Conservation (phyloP, 2,113 vertebrate species). For the Periophthalmus modestus region DNA sequence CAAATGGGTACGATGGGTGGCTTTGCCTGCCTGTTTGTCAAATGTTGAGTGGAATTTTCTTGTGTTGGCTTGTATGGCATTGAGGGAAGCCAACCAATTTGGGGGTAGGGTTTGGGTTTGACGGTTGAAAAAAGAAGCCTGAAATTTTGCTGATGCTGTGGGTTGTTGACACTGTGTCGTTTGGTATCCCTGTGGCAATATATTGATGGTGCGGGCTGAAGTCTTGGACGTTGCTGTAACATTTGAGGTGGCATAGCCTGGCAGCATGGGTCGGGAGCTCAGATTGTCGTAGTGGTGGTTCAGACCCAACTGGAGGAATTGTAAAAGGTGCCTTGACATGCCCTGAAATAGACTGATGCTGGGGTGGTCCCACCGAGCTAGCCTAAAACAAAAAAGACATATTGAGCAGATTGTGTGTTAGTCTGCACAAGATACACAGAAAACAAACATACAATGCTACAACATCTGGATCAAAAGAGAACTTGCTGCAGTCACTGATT, state of each 20-base stretch:
- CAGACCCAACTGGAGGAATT: constrained; percentile 57
- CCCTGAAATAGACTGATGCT: constrained; percentile 58
- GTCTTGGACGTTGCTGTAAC: constrained; percentile 49
- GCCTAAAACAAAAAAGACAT: constrained; percentile 45
- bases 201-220: constrained; percentile 48
- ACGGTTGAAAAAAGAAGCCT: constrained; percentile 44
- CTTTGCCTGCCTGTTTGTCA: no score
- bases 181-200: constrained; percentile 52
- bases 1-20: no score
- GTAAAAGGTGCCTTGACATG: constrained; percentile 50
- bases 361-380: constrained; percentile 52
- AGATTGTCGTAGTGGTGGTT: constrained; percentile 53
- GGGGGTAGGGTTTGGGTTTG: constrained; percentile 46
- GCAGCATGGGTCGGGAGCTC: constrained; percentile 54
- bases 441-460: neutral
- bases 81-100: constrained; percentile 30
- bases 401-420: neutral
- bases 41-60: constrained; percentile 60
- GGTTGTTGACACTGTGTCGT: constrained; percentile 48
- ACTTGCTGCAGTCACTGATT: neutral
- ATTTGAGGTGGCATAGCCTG: constrained; percentile 23
- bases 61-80: constrained; percentile 47
- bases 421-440: neutral
- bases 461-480: neutral
- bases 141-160: constrained; percentile 19